Base-by-base conservation (phyloP, 2,888 invertebrate species). In the Thymelicus sylvestris region DNA sequence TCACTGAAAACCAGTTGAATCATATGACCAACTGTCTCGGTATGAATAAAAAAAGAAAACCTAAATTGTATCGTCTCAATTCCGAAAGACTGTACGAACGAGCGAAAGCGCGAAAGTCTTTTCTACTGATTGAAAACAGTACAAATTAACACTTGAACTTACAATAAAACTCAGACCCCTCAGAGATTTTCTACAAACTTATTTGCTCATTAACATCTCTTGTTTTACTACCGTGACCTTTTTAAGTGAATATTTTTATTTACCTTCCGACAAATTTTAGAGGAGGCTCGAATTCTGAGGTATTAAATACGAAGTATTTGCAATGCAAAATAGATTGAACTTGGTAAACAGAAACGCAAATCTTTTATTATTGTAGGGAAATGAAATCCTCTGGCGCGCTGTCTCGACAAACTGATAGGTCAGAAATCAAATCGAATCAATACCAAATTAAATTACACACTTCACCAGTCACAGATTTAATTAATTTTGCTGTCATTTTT, bases 361-460 rank as follows among this genome's bases (percentile, higher is more conserved):
- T 57, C 31, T 57, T 57, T 57, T 57, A 57, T 57, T 57, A 57
- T 57, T 57, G 57, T 57, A 38, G 31, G 57, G 57, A 57, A 57
- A 57, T 57, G 19, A 57, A 38, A 2, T 57, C 8, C 57, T 38
- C 38, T 57, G 57, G 57, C 24, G 52, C 13, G 13, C 57, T 57
- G 57, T 57, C 57, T 38, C 13, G 6, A 6, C 31, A 13, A 38
- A 12, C 13, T 57, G 57, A 57, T 38, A 38, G 57, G 57, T 57
- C 31, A 24, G 57, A 38, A 57, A 57, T 57, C 57, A 31, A 57
- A 57, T 57, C 57, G 13, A 24, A 55, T 55, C 24, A 24, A 57
- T 38, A 57, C 31, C 31, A 57, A 31, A 57, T 19, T 0, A 19
- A 19, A 19, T 57, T 57, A 31, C 13, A 57, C 57, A 31, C 12